Evolutionary conservation across 1,140 invertebrate genomes (phyloP).

Genomic region (Cydia pomonella): DNA sequence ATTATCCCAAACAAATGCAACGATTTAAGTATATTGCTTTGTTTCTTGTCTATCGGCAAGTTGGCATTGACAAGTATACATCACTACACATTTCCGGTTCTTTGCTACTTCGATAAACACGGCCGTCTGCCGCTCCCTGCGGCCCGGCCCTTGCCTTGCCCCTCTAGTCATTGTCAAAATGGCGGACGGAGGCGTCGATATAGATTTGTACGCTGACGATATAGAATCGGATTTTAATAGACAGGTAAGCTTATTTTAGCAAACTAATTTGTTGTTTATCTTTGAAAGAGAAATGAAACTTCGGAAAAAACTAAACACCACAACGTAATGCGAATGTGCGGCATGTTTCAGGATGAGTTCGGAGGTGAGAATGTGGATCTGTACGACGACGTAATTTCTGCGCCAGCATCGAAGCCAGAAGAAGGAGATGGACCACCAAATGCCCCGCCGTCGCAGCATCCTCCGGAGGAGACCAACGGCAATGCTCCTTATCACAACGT

Average conservation of each 20-base stretch:
- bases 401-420: conserved; percentile 83
- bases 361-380: conserved; percentile 93
- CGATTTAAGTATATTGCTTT: not conserved
- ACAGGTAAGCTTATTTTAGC: conserved; percentile 58
- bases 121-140: too few relatives aligned
- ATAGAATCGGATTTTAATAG: conserved; percentile 95
- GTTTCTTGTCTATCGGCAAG: not conserved
- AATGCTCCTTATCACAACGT: conserved; percentile 87
- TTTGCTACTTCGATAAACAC: not conserved
- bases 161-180: conserved; percentile 83
- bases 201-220: conserved; percentile 98
- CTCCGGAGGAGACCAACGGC: conserved; percentile 86
- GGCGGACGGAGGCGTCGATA: conserved; percentile 96
- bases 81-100: not conserved
- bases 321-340: conserved; percentile 34
- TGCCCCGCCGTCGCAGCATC: conserved; percentile 62
- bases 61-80: not conserved
- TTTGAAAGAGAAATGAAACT: not conserved
- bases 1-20: too few relatives aligned
- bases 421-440: conserved; percentile 80
- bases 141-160: too few relatives aligned
- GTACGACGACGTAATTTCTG: conserved; percentile 97
- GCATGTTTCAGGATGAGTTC: conserved; percentile 88
- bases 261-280: conserved; percentile 2
- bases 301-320: not conserved